These are phyloP conservation scores for Aurelia aurita DNA, from an alignment of 30 jellyfish, hydroid and myxozoan species.

Conservation along the genomic window DNA sequence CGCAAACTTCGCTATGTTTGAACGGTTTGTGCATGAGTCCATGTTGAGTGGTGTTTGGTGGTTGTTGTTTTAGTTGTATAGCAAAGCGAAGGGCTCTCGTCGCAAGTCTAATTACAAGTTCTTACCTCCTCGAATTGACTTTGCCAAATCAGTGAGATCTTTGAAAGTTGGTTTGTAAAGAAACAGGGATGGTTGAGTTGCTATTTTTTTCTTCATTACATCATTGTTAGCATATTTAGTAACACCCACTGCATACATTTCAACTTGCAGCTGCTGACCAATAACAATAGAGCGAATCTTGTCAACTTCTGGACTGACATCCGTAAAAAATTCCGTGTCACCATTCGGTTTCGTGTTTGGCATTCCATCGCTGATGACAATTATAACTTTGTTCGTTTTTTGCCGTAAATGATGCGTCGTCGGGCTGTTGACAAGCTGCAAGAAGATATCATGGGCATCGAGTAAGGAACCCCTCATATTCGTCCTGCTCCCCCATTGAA, in stretches of 20 bases:
- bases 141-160: constrained; percentile 77
- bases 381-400: constrained; percentile 81
- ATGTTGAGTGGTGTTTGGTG: too few relatives aligned
- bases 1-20: too few relatives aligned
- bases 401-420: constrained; percentile 43
- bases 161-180: constrained; percentile 66
- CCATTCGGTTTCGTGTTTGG: constrained; percentile 77
- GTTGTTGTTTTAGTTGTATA: too few relatives aligned
- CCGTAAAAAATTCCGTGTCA: constrained; percentile 21
- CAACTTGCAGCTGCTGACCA: constrained; percentile 14
- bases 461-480: constrained; percentile 79
- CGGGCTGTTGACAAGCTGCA: constrained; percentile 63
- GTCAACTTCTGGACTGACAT: constrained; percentile 59
- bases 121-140: constrained; percentile 94
- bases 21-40: too few relatives aligned
- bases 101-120: neutral
- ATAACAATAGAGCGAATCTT: constrained; percentile 23
- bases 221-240: constrained; percentile 41
- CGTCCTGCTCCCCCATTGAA: constrained; percentile 42
- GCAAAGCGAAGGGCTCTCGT: too few relatives aligned
- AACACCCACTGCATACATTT: constrained; percentile 82
- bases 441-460: constrained; percentile 78
- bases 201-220: constrained; percentile 55
- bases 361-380: constrained; percentile 86
- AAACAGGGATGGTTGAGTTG: constrained; percentile 82